phyloP scores from a whole-genome alignment of 2,113 vertebrate species.

The Macroglossus sobrinus region DNA sequence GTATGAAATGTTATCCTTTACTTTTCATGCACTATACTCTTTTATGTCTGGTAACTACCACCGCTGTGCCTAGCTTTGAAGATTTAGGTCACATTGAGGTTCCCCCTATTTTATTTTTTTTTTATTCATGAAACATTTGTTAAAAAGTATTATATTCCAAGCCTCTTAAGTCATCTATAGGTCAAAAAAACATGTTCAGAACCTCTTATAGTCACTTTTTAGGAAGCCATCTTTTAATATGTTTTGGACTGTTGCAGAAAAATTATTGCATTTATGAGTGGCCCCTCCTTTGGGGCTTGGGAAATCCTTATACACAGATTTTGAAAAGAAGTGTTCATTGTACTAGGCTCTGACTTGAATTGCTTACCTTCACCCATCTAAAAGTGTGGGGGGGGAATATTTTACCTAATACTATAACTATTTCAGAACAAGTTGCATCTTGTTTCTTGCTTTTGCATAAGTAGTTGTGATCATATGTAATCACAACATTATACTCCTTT shows the following conservation, averaged over 20 bases:
- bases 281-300: neutral
- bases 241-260: neutral
- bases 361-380: neutral
- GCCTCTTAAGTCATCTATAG: neutral
- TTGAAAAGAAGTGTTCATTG: neutral
- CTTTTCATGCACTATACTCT: neutral
- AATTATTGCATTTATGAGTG: neutral
- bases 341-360: neutral
- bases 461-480: neutral
- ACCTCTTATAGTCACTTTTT: neutral
- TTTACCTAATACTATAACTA: neutral
- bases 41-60: neutral
- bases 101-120: neutral
- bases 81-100: neutral
- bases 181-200: neutral
- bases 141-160: neutral
- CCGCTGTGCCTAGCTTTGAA: neutral
- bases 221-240: neutral
- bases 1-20: neutral
- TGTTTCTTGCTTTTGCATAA: slow-evolving; percentile 11
- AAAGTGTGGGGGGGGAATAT: neutral
- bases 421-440: neutral
- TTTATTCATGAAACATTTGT: neutral
- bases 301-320: neutral
- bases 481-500: neutral